phyloP scores from a whole-genome alignment of 2,113 vertebrate genomes.

The Nycticebus coucang region DNA sequence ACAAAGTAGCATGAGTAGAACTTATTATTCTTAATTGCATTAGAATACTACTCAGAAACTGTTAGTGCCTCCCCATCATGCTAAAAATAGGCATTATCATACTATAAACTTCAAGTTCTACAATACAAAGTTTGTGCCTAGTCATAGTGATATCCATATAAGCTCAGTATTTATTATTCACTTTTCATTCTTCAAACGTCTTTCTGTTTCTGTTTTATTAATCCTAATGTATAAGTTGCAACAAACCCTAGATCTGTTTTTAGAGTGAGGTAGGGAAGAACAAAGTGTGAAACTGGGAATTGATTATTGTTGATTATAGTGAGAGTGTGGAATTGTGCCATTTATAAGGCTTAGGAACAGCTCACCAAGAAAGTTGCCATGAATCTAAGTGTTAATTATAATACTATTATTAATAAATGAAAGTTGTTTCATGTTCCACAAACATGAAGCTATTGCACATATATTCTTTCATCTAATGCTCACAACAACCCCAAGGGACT shows the following conservation, averaged over 20 bases:
- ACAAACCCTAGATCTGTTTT: neutral
- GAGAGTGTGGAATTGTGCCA: neutral
- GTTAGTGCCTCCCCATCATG: neutral
- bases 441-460: neutral
- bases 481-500: neutral
- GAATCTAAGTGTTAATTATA: neutral
- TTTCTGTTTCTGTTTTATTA: constrained; percentile 1
- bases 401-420: neutral
- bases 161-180: neutral
- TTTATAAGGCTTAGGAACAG: neutral
- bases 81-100: neutral
- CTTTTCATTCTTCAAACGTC: neutral
- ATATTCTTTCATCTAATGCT: neutral
- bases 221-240: neutral
- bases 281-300: neutral
- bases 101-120: neutral
- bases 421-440: neutral
- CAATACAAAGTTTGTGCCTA: neutral
- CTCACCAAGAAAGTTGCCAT: neutral
- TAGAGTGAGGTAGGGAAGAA: neutral
- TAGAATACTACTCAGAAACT: neutral
- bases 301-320: neutral
- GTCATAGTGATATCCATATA: neutral
- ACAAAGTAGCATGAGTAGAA: neutral
- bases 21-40: neutral